These are phyloP conservation scores for Oxyteleia sp. DNA, from an alignment of 2,888 invertebrate genomes.

Conservation along the genomic window DNA sequence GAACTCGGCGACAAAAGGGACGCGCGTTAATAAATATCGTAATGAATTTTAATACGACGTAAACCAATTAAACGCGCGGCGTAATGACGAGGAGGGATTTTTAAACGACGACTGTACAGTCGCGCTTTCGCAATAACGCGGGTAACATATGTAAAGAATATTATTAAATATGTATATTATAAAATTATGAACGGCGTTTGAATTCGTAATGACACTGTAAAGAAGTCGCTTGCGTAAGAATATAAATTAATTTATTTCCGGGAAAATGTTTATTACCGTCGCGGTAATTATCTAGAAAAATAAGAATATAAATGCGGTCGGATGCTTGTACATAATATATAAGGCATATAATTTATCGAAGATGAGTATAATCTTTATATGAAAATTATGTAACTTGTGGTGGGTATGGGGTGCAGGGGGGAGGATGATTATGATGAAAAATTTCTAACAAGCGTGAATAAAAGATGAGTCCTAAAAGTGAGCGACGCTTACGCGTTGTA, in stretches of 20 bases:
- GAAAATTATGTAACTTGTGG: conserved; percentile 14
- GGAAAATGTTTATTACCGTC: conserved; percentile 41
- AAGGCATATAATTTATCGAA: neutral
- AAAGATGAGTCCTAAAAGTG: conserved; percentile 5
- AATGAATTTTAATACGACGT: conserved; percentile 44
- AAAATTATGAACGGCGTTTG: conserved; percentile 46
- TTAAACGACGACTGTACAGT: conserved; percentile 22
- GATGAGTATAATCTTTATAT: conserved; percentile 16
- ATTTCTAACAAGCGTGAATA: neutral
- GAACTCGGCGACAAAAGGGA: conserved; percentile 2
- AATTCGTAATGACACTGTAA: conserved; percentile 45
- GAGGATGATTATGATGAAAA: neutral
- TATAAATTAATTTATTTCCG: conserved; percentile 54
- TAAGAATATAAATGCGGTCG: too few relatives aligned
- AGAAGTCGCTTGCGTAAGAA: conserved; percentile 39
- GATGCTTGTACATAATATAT: too few relatives aligned
- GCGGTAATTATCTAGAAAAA: conserved; percentile 21
- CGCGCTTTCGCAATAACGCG: conserved; percentile 13
- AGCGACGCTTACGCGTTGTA: too few relatives aligned
- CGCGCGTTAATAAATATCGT: conserved; percentile 16
- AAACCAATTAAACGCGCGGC: conserved; percentile 32
- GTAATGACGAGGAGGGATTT: conserved; percentile 20
- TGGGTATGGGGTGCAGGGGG: too few relatives aligned
- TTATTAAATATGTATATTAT: conserved; percentile 49
- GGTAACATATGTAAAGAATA: conserved; percentile 41